Percentiles rank a stretch among this genome's conserved stretches.
Conservation (phyloP, 2,888 invertebrate species). For the Torymus tubicola region DNA sequence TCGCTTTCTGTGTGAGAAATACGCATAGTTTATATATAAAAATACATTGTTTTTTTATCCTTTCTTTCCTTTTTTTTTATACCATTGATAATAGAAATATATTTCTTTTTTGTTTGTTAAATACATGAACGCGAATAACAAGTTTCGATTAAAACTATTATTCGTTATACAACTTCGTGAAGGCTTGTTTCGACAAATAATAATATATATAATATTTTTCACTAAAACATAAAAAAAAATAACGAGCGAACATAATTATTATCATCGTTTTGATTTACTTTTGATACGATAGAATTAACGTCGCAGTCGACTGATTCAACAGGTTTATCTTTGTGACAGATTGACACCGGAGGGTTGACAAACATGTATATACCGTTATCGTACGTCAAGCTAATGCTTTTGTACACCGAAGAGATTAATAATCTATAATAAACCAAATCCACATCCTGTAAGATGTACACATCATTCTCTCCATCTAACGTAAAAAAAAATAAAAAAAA, state of each 20-base stretch:
- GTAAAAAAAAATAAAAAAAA: too few species aligned
- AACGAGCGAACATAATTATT: neutral
- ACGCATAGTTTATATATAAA: too few species aligned
- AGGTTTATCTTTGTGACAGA: slow-evolving; percentile 26
- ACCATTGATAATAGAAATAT: neutral
- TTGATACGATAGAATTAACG: neutral
- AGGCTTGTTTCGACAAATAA: neutral
- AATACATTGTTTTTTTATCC: too few species aligned
- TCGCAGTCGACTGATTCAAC: neutral
- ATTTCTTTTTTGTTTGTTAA: neutral
- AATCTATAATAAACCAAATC: too few species aligned
- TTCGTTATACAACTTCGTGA: neutral
- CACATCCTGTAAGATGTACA: too few species aligned
- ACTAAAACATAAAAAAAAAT: too few species aligned
- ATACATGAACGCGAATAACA: neutral
- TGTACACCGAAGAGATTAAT: neutral
- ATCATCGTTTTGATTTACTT: neutral
- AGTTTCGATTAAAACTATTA: neutral
- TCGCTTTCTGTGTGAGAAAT: neutral
- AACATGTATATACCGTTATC: neutral
- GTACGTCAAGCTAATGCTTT: slow-evolving; percentile 2
- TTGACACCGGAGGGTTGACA: slow-evolving; percentile 19
- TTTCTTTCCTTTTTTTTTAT: neutral
- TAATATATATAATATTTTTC: neutral
- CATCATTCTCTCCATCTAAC: too few species aligned